Evolutionary conservation across 2,113 vertebrate genomes (phyloP), one percentile per base, ranked within the genome.

Genomic region (Lanius ludovicianus): DNA sequence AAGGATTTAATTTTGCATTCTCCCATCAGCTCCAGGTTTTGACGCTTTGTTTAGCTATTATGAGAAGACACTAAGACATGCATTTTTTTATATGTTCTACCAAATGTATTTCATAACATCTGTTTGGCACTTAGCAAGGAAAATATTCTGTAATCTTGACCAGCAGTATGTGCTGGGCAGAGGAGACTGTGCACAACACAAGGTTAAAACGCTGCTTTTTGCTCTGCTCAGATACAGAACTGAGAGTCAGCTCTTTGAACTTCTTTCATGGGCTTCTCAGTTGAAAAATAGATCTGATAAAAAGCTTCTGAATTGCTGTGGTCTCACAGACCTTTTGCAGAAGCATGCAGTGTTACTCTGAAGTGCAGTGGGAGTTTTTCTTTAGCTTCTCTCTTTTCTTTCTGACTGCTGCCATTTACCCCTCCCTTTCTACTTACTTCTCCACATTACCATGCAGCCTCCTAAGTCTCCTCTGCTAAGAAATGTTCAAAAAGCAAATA

Each of bases 131-230:
- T 78, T 60, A 71, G 39, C 19, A 56, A 84, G 86, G 94, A 93
- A 96, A 96, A 87, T 95, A 6, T 89, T 95, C 91, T 93, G 86
- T 90, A 83, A 88, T 92, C 67, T 90, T 78, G 68, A 94, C 76
- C 73, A 84, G 73, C 30, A 37, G 6, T 77, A 28, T 88, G 71
- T 42, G 7, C 75, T 68, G 47, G 52, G 56, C 79, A 93, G 71
- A 42, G 1, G 3, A 84, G 47, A 77, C 39, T 59, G 3, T 60
- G 67, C 52, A 70, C 68, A 91, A 20, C 16, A 50, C 17, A 74
- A 92, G 73, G 56, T 83, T 96, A 41, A 86, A 92, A 93, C 75
- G 30, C 83, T 86, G 35, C 30, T 80, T 71, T 91, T 82, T 74
- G 27, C 56, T 63, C 42, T 73, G 9, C 46, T 90, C 47, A 49